A percentile compares a stretch with the other conserved stretches of the same genome.
Conservation (phyloP, 1,140 invertebrate species). For the Panagrolaimus sp. region DNA sequence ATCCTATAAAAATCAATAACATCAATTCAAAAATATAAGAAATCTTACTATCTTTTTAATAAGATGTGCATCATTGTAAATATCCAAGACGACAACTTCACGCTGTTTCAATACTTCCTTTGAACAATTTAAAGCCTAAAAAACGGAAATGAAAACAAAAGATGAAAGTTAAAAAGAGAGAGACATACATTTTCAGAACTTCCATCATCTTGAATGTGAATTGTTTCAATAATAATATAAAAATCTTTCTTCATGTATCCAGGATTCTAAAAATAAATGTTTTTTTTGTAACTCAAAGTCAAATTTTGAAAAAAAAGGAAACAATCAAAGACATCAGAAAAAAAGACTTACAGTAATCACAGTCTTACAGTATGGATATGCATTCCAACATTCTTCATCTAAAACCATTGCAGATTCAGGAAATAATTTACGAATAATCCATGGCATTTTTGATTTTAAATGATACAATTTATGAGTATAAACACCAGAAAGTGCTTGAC, state of each 20-base stretch:
- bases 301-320: no score
- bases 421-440: slow-evolving; percentile 74
- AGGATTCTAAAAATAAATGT: slow-evolving; percentile 71
- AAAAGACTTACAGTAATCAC: slow-evolving; percentile 56
- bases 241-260: slow-evolving; percentile 99
- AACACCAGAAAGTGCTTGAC: slow-evolving; percentile 83
- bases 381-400: slow-evolving; percentile 99
- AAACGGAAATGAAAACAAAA: background rate
- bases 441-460: slow-evolving; percentile 69
- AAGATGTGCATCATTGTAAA: slow-evolving; percentile 29
- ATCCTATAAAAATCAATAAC: slow-evolving; percentile 62
- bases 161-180: no score
- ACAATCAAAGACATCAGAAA: no score
- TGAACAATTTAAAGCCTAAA: slow-evolving; percentile 21
- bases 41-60: slow-evolving; percentile 9
- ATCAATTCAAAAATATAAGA: background rate
- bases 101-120: slow-evolving; percentile 31
- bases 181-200: slow-evolving; percentile 70
- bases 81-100: slow-evolving; percentile 36
- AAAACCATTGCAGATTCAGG: slow-evolving; percentile 92
- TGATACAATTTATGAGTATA: slow-evolving; percentile 99
- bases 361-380: slow-evolving; percentile 97
- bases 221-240: slow-evolving; percentile 85
- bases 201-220: slow-evolving; percentile 76
- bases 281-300: no score